These are phyloP conservation scores for Scaptomyza parva DNA, from an alignment of 2,888 invertebrate species.

Conservation along the genomic window DNA sequence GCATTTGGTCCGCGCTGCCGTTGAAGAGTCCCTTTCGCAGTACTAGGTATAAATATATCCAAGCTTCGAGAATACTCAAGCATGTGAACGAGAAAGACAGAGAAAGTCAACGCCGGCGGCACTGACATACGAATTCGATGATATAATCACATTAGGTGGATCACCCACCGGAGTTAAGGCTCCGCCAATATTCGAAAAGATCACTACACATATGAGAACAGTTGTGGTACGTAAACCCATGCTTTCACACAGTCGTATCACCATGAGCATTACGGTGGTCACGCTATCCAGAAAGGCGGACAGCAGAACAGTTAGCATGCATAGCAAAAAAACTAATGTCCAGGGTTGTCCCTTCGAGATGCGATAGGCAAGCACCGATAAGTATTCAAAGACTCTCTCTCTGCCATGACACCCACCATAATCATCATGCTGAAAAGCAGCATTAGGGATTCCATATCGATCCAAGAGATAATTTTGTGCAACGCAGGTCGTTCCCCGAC, in stretches of 20 bases:
- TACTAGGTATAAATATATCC: conserved; percentile 89
- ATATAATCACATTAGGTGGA: conserved; percentile 88
- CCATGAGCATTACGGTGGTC: conserved; percentile 90
- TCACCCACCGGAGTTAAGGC: conserved; percentile 96
- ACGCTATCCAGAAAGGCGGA: conserved; percentile 92
- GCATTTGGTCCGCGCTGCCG: conserved; percentile 88
- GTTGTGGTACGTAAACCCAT: conserved; percentile 93
- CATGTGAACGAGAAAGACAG: conserved; percentile 92
- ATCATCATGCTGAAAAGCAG: conserved; percentile 92
- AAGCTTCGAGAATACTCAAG: conserved; percentile 85
- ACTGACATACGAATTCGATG: conserved; percentile 65
- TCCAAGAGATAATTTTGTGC: conserved; percentile 89
- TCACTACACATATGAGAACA: conserved; percentile 92
- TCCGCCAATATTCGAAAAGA: conserved; percentile 96
- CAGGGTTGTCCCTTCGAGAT: conserved; percentile 89
- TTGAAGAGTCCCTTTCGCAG: conserved; percentile 88
- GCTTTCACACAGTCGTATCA: conserved; percentile 93
- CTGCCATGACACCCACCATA: conserved; percentile 90
- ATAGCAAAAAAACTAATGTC: conserved; percentile 89
- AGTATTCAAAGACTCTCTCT: conserved; percentile 91
- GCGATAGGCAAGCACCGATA: conserved; percentile 89
- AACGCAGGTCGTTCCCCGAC: conserved; percentile 89
- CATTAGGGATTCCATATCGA: conserved; percentile 89
- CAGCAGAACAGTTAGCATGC: conserved; percentile 88
- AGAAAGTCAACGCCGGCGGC: conserved; percentile 89